Evolutionary conservation across 2,888 invertebrate genomes (phyloP).

Genomic region (Cartodere bifasciata): DNA sequence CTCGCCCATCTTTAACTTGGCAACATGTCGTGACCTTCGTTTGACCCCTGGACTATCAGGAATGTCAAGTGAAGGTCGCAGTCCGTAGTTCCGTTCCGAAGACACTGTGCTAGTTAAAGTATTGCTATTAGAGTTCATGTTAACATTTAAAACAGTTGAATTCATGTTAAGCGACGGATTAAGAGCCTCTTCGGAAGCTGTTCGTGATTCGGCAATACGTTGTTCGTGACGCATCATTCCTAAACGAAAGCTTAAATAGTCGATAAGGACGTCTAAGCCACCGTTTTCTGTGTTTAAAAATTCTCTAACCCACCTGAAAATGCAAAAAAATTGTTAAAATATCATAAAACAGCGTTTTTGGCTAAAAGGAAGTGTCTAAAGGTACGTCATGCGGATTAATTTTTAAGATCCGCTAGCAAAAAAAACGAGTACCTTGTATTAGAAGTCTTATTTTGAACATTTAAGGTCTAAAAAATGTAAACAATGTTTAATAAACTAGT

Average conservation of each 20-base stretch:
- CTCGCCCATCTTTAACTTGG: constrained; percentile 85
- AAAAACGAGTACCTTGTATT: no score
- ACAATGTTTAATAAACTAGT: no score
- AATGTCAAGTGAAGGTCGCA: constrained; percentile 44
- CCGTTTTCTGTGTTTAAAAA: constrained; percentile 94
- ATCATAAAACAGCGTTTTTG: no score
- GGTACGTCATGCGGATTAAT: no score
- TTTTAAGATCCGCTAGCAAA: no score
- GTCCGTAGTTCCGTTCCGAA: constrained; percentile 19
- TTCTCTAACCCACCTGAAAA: constrained; percentile 89
- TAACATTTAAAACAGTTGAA: constrained; percentile 25
- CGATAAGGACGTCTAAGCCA: constrained; percentile 91
- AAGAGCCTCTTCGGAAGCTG: constrained; percentile 65
- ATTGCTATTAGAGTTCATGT: constrained; percentile 24
- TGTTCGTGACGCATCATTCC: constrained; percentile 91
- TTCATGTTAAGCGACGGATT: constrained; percentile 38
- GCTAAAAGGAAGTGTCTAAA: no score
- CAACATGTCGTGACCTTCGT: constrained; percentile 70
- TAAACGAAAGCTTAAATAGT: constrained; percentile 90
- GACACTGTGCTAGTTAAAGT: constrained; percentile 27
- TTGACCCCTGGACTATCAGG: constrained; percentile 58
- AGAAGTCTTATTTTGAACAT: no score
- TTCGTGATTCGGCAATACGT: constrained; percentile 61
- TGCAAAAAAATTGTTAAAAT: no score
- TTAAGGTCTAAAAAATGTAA: no score